Conservation (phyloP, 2,888 invertebrate species). For the Sinopyrophorus schimmeli region DNA sequence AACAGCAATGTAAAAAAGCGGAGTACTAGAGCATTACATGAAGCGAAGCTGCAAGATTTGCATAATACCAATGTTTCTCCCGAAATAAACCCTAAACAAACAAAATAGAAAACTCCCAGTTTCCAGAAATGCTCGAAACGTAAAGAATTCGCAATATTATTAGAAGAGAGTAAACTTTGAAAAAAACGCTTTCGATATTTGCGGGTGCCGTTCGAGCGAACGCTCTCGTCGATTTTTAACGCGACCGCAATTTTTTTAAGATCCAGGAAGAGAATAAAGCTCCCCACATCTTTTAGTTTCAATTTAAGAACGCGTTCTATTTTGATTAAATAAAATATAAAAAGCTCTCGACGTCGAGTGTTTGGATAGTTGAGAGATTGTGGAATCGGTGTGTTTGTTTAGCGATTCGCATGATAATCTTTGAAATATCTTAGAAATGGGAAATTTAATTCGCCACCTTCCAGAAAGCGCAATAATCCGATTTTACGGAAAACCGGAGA, state of each 20-base stretch:
- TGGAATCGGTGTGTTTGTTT: constrained; percentile 13
- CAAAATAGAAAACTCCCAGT: constrained; percentile 23
- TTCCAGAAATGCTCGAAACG: constrained; percentile 13
- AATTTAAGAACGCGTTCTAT: too few species aligned
- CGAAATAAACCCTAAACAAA: constrained; percentile 32
- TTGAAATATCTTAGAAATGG: constrained; percentile 7
- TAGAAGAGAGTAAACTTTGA: too few species aligned
- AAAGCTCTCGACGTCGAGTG: too few species aligned
- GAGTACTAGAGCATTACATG: constrained; percentile 25
- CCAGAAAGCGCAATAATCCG: constrained; percentile 9
- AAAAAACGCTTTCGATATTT: too few species aligned
- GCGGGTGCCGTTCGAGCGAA: too few species aligned
- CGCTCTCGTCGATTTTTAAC: too few species aligned
- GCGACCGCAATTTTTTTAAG: too few species aligned
- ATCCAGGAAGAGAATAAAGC: too few species aligned
- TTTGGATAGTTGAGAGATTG: too few species aligned
- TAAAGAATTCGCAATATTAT: too few species aligned
- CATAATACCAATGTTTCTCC: constrained; percentile 33
- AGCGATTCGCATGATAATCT: constrained; percentile 15
- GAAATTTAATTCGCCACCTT: constrained; percentile 9
- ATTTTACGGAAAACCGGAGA: constrained; percentile 13
- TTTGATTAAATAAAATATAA: too few species aligned
- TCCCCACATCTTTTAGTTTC: too few species aligned
- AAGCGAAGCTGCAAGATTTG: constrained; percentile 30
- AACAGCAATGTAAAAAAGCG: constrained; percentile 15